Evolutionary conservation across 1,140 invertebrate species (phyloP).

Genomic region (Bombyx mandarina): DNA sequence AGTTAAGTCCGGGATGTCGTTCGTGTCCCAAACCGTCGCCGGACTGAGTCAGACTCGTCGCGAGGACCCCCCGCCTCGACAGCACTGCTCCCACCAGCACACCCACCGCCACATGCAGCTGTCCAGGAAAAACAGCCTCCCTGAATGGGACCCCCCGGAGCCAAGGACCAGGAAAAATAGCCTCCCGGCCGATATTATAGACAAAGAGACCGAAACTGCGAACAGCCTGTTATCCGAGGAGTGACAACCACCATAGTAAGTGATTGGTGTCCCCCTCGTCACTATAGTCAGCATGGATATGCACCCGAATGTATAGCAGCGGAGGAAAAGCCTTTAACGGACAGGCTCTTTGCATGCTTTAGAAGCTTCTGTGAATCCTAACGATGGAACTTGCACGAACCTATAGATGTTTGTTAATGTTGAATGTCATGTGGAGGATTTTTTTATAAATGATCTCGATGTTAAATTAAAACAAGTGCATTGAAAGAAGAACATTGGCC

Average conservation of each 20-base stretch:
- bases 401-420: slow-evolving; percentile 51
- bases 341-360: slow-evolving; percentile 63
- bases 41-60: slow-evolving; percentile 49
- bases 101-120: slow-evolving; percentile 47
- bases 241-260: slow-evolving; percentile 63
- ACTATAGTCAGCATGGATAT: slow-evolving; percentile 57
- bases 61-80: slow-evolving; percentile 45
- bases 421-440: neutral
- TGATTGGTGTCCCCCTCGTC: slow-evolving; percentile 49
- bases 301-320: slow-evolving; percentile 40
- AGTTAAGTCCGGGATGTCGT: slow-evolving; percentile 36
- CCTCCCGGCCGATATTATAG: slow-evolving; percentile 55
- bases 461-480: neutral
- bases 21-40: slow-evolving; percentile 61
- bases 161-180: slow-evolving; percentile 59
- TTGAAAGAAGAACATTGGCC: neutral
- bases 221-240: slow-evolving; percentile 39
- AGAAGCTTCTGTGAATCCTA: slow-evolving; percentile 60
- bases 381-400: slow-evolving; percentile 51
- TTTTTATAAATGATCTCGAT: neutral
- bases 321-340: slow-evolving; percentile 46
- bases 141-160: slow-evolving; percentile 60
- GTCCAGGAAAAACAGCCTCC: slow-evolving; percentile 56
- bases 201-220: slow-evolving; percentile 35
- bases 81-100: slow-evolving; percentile 61